These are phyloP conservation scores for Allobates femoralis DNA, from an alignment of 2,797 vertebrate species.

Conservation along the genomic window DNA sequence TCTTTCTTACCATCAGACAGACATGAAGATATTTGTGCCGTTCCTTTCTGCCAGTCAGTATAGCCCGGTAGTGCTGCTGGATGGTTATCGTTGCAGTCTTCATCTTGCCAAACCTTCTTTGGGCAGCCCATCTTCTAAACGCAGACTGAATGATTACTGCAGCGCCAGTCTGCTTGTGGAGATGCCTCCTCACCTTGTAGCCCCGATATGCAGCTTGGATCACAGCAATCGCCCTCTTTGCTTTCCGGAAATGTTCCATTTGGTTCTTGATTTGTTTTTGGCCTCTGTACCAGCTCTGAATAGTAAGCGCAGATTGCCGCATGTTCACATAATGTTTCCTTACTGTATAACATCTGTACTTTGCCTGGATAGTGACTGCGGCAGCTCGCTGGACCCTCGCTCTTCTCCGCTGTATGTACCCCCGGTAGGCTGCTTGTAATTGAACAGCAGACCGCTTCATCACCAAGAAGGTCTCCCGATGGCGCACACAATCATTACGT, in stretches of 20 bases:
- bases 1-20: conserved; percentile 63
- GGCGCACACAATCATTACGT: conserved; percentile 51
- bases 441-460: conserved; percentile 67
- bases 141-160: conserved; percentile 81
- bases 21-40: conserved; percentile 71
- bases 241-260: conserved; percentile 73
- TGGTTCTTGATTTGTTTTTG: conserved; percentile 64
- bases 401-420: conserved; percentile 66
- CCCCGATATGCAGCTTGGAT: conserved; percentile 83
- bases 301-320: conserved; percentile 71
- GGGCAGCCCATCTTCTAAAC: conserved; percentile 75
- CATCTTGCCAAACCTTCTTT: conserved; percentile 69
- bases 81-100: conserved; percentile 73
- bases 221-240: conserved; percentile 73
- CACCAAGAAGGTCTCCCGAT: conserved; percentile 69
- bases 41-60: conserved; percentile 68
- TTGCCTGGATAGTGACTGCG: conserved; percentile 83
- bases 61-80: conserved; percentile 81
- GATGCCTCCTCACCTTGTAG: conserved; percentile 74
- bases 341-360: conserved; percentile 76
- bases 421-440: conserved; percentile 75
- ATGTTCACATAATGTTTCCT: conserved; percentile 70
- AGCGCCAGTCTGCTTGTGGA: conserved; percentile 71
- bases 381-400: conserved; percentile 72
- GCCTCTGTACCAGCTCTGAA: conserved; percentile 86